These are phyloP conservation scores for Propithecus deckenii DNA, from an alignment of 2,797 vertebrate species.

Conservation along the genomic window DNA sequence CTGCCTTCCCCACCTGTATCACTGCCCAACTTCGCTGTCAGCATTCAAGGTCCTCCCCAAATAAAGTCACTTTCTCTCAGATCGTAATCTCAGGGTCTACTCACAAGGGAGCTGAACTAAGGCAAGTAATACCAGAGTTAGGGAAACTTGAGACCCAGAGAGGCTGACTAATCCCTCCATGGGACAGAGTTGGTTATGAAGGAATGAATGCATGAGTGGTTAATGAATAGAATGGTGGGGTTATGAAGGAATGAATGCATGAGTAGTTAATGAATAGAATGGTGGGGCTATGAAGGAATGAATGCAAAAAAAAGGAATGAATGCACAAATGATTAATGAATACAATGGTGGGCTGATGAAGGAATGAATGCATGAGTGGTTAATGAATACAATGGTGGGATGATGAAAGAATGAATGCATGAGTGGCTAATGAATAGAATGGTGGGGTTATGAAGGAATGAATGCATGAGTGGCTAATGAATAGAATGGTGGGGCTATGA, in stretches of 20 bases:
- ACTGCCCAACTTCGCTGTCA: background rate
- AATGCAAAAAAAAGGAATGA: background rate
- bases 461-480: accelerated
- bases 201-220: background rate
- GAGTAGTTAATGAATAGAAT: background rate
- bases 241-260: background rate
- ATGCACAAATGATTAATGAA: too few relatives aligned
- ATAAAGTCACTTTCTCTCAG: background rate
- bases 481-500: background rate
- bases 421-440: background rate
- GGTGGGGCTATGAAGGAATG: background rate
- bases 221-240: background rate
- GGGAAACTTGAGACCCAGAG: background rate
- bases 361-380: too few relatives aligned
- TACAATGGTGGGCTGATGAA: too few relatives aligned
- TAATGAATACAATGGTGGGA: background rate
- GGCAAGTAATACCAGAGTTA: background rate
- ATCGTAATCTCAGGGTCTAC: background rate
- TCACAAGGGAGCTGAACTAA: background rate
- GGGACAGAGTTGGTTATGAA: background rate
- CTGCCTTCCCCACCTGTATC: background rate
- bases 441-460: background rate
- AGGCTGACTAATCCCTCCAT: background rate
- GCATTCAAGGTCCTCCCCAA: background rate
- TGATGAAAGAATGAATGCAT: background rate